These are phyloP conservation scores for Ligdia adustata DNA, from an alignment of 2,888 invertebrate genomes.

Conservation along the genomic window DNA sequence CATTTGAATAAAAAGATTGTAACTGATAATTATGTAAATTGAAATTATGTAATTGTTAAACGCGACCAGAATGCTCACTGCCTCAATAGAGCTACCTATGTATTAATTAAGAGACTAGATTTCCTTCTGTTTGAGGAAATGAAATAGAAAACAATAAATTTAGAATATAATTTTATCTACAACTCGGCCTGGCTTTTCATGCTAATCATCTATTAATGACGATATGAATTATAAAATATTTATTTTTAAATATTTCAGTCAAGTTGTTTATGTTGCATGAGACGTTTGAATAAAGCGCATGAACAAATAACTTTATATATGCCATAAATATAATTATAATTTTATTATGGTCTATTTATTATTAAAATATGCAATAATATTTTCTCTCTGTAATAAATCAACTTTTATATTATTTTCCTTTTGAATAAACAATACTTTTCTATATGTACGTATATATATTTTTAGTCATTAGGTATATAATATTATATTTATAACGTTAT, in stretches of 20 bases:
- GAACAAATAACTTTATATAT: neutral
- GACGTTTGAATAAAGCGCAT: neutral
- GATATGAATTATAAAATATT: too few species aligned
- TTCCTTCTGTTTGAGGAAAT: conserved; percentile 6
- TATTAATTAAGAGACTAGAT: neutral
- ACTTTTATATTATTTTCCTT: neutral
- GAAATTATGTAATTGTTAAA: conserved; percentile 9
- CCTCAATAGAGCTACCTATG: conserved; percentile 5
- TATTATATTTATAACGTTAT: too few species aligned
- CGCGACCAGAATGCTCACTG: conserved; percentile 14
- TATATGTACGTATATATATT: conserved; percentile 7
- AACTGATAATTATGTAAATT: conserved; percentile 19
- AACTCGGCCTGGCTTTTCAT: neutral
- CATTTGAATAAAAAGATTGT: conserved; percentile 11
- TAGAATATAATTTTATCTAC: neutral
- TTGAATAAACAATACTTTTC: neutral
- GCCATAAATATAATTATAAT: neutral
- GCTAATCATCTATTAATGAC: too few species aligned
- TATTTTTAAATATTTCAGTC: too few species aligned
- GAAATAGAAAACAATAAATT: conserved; percentile 2
- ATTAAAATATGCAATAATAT: neutral
- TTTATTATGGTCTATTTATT: neutral
- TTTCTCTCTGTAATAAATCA: neutral
- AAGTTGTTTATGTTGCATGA: too few species aligned
- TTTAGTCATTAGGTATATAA: conserved; percentile 21